These are phyloP conservation scores for Caenorhabditis imperialis DNA, from an alignment of 2,888 invertebrate genomes.

Conservation along the genomic window DNA sequence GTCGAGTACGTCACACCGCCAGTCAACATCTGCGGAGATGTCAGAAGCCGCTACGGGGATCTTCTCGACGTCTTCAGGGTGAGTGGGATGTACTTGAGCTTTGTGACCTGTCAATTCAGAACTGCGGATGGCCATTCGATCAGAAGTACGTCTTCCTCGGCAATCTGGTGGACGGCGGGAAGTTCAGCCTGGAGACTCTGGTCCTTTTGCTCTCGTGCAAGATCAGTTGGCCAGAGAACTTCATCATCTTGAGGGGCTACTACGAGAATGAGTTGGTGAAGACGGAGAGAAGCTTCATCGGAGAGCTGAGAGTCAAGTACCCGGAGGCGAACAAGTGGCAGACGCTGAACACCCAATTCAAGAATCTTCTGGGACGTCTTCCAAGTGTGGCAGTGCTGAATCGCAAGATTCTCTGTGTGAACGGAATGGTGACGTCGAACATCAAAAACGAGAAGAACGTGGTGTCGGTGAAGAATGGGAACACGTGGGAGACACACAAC, in stretches of 20 bases:
- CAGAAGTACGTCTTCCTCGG: constrained; percentile 66
- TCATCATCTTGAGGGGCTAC: constrained; percentile 39
- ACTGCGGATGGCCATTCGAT: constrained; percentile 64
- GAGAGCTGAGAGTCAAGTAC: constrained; percentile 42
- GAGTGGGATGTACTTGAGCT: background rate
- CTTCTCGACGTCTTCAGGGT: constrained; percentile 60
- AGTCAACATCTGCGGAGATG: constrained; percentile 61
- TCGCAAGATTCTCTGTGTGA: constrained; percentile 40
- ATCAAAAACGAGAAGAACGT: constrained; percentile 40
- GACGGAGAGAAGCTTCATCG: constrained; percentile 37
- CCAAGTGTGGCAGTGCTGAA: constrained; percentile 35
- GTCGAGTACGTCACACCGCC: constrained; percentile 51
- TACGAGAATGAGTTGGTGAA: constrained; percentile 40
- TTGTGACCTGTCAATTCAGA: constrained; percentile 23
- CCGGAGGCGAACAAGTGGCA: constrained; percentile 36
- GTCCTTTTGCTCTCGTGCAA: constrained; percentile 38
- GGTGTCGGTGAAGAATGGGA: constrained; percentile 32
- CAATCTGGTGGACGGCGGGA: constrained; percentile 58
- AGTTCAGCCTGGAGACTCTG: constrained; percentile 36
- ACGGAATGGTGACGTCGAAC: constrained; percentile 38
- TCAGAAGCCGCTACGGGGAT: constrained; percentile 63
- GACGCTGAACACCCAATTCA: constrained; percentile 18
- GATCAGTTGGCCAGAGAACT: constrained; percentile 36
- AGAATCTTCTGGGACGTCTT: constrained; percentile 29
- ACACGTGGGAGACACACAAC: constrained; percentile 12